Evolutionary conservation across 2,888 invertebrate genomes (phyloP), one percentile per base, ranked within the genome.

Genomic region (Brenthis ino): DNA sequence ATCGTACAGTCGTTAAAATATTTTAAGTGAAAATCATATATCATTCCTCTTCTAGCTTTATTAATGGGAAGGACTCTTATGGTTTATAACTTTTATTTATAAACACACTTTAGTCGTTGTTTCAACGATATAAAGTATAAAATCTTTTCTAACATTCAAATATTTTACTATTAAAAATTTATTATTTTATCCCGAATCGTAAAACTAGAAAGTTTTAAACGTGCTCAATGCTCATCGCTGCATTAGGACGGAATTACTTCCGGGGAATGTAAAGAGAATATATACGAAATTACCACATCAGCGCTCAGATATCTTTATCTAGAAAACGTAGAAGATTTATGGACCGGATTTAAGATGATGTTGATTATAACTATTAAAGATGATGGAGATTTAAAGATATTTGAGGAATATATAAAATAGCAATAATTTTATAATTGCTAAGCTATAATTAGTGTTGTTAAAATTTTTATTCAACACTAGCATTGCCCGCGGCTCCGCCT

Each of bases 1-100:
- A 72, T 60, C 63, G 51, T 56, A 70, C 69, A 63, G 64, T 77
- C 81, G 79, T 82, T 79, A 79, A 80, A 82, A 78, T 77, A 76
- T 77, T 75, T 79, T 70, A 61, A 74, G 63, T 68, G 58, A 69
- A 60, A 69, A 65, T 48, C 74, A 65, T 77, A 74, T 74, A 77
- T 76, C 74, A 77, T 74, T 71, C 60, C 68, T 64, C 56, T 69
- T 61, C 70, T 57, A 68, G 72, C 66, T 74, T 71, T 68, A 70
- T 74, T 70, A 73, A 73, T 67, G 73, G 47, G 24, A 47, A 51
- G 57, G 16, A 63, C 57, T 64, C 48, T 58, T 67, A 58, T 57
- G 33, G 33, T 61, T 69, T 51, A 64, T 60, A n/a, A 33, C 47
- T 54, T 58, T 20, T n/a, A n/a, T 2, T 43, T 11, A 16, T 43